Percentiles rank a stretch among this genome's conserved stretches.
phyloP scores from a whole-genome alignment of 35 echinoderm and acorn worm genomes.

The Apostichopus parvimensis region DNA sequence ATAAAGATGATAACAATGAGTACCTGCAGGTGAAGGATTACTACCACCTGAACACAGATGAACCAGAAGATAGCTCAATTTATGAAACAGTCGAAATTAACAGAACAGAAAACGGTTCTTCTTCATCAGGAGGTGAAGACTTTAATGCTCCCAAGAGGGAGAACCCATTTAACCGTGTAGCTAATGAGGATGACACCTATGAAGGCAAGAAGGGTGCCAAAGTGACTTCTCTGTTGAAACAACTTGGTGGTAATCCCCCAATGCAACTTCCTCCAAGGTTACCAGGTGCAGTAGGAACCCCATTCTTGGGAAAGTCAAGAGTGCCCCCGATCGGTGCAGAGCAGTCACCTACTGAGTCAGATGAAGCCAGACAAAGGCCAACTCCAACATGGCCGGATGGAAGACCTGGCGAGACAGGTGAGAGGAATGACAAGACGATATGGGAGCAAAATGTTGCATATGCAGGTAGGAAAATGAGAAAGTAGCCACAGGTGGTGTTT shows the following conservation, averaged over 20 bases:
- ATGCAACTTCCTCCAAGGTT: conserved; percentile 21
- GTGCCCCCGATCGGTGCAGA: conserved; percentile 45
- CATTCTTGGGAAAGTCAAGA: conserved; percentile 44
- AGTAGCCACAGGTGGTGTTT: conserved; percentile 13
- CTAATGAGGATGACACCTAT: not conserved
- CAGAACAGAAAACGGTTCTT: not conserved
- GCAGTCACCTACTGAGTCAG: conserved; percentile 43
- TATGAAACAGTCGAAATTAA: conserved; percentile 27
- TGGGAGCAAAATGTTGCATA: conserved; percentile 32
- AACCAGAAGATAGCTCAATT: conserved; percentile 11
- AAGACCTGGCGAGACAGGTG: conserved; percentile 28
- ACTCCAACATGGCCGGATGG: conserved; percentile 49
- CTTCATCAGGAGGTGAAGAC: not conserved
- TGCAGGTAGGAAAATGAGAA: conserved; percentile 29
- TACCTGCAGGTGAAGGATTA: conserved; percentile 28
- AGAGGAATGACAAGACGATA: not conserved
- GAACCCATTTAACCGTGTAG: conserved; percentile 43
- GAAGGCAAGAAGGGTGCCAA: not conserved
- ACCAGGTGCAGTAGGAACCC: conserved; percentile 26
- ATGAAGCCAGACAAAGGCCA: conserved; percentile 37
- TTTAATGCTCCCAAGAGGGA: conserved; percentile 39
- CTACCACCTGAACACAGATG: conserved; percentile 21
- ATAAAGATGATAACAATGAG: not conserved
- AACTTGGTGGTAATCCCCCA: not conserved
- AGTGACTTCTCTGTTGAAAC: conserved; percentile 17